Base-by-base conservation (phyloP, 1,140 invertebrate species). In the Leguminivora glycinivorella region DNA sequence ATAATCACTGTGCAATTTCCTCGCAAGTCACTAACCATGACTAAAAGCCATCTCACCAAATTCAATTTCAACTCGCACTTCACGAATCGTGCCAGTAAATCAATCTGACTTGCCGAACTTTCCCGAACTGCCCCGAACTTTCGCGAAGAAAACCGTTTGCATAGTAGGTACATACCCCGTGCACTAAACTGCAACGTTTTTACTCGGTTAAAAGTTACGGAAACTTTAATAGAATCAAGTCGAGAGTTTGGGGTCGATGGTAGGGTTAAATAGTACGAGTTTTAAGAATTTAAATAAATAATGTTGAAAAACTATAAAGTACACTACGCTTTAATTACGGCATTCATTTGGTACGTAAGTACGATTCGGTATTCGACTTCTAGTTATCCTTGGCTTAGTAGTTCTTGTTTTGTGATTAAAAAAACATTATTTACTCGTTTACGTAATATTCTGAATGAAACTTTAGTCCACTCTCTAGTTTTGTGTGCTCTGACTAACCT, bases 131-230 rank as follows among this genome's bases (percentile, higher is more conserved):
- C 43, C n/a, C 43, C 47, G 47, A 52, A 52, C 17, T 52, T 52
- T 22, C 19, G 9, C 47, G 47, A 52, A 22, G 47, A 9, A 22
- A 52, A 52, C 19, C 47, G 47, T 52, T 52, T 52, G 47, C 47
- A 52, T n/a, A n/a, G n/a, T n/a, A n/a, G n/a, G n/a, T n/a, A n/a
- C n/a, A n/a, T 52, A 22, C 3, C 43, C 43, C 43, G n/a, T 43
- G 40, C 40, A 43, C 47, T 52, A 19, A 52, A 22, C 47, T 52
- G 47, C 47, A 52, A 22, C 47, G 47, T 52, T 52, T 52, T 52
- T 52, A 52, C 47, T 52, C 47, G 10, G 43, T 52, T 52, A 4
- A n/a, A 22, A 52, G 19, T 22, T 52, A 17, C 19, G 19, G 47
- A 22, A 52, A 52, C 2, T 52, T 52, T 52, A 52, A 52, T 52